phyloP scores from a whole-genome alignment of 1,140 invertebrate genomes.

The Zophobas morio region DNA sequence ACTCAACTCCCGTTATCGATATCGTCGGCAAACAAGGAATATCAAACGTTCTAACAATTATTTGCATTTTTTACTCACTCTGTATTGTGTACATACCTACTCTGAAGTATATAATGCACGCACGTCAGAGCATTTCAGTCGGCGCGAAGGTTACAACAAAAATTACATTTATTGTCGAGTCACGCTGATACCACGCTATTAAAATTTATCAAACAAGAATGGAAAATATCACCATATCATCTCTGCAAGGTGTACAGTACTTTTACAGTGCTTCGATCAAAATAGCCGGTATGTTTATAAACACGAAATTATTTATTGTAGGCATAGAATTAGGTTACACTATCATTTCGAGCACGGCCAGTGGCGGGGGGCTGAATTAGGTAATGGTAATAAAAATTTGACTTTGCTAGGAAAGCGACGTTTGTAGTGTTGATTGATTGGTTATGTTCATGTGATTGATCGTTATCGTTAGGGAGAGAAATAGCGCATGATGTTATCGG shows the following conservation, averaged over 20 bases:
- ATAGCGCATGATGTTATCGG: too few species aligned
- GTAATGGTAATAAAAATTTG: background rate
- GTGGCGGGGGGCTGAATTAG: background rate
- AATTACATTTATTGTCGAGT: conserved; percentile 42
- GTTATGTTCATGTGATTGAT: background rate
- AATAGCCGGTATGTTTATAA: conserved; percentile 18
- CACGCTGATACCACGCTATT: conserved; percentile 42
- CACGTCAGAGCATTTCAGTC: conserved; percentile 34
- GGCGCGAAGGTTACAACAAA: conserved; percentile 42
- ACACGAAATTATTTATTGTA: conserved; percentile 15
- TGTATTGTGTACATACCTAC: background rate
- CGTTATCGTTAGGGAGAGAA: background rate
- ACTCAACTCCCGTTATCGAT: too few species aligned
- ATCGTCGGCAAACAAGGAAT: too few species aligned
- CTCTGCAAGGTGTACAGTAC: conserved; percentile 28
- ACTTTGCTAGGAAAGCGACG: too few species aligned
- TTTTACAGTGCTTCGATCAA: conserved; percentile 9
- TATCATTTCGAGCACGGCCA: background rate
- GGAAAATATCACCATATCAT: conserved; percentile 43
- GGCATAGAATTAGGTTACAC: background rate
- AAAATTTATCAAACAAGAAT: conserved; percentile 43
- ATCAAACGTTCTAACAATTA: background rate
- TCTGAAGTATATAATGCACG: conserved; percentile 5
- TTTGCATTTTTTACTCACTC: background rate
- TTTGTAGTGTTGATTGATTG: background rate